Conservation (phyloP, 1,140 invertebrate species). For the Macrosteles quadrilineatus region DNA sequence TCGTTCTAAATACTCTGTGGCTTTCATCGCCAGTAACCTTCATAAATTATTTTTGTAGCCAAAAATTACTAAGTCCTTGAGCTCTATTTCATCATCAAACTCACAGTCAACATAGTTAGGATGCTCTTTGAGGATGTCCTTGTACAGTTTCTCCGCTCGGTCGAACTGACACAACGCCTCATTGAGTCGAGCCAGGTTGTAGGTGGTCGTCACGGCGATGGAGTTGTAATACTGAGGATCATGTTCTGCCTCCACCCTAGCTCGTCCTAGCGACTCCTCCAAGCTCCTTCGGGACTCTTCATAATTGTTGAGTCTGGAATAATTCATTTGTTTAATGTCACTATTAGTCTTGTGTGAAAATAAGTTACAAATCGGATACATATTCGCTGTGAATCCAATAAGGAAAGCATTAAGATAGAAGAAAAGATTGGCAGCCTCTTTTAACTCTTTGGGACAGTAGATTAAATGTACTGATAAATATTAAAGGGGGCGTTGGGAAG, state of each 20-base stretch:
- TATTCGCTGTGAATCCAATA: too few relatives aligned
- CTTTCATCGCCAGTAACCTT: too few relatives aligned
- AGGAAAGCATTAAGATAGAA: too few relatives aligned
- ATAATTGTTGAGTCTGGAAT: conserved; percentile 71
- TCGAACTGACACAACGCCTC: conserved; percentile 93
- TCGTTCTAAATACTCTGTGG: too few relatives aligned
- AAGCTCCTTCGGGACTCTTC: conserved; percentile 83
- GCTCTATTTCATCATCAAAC: conserved; percentile 46
- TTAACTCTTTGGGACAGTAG: too few relatives aligned
- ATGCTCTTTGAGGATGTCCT: conserved; percentile 95
- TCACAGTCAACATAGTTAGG: conserved; percentile 99
- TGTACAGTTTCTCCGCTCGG: conserved; percentile 96
- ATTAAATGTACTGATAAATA: too few relatives aligned
- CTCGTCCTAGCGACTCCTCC: conserved; percentile 81
- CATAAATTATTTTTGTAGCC: too few relatives aligned
- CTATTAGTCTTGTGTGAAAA: not conserved
- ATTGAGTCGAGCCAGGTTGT: conserved; percentile 92
- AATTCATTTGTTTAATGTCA: not conserved
- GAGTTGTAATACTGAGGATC: conserved; percentile 96
- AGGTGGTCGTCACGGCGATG: conserved; percentile 94
- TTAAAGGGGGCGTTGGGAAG: too few relatives aligned
- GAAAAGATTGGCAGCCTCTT: too few relatives aligned
- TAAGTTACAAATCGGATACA: too few relatives aligned
- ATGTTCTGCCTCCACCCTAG: conserved; percentile 76
- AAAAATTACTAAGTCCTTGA: too few relatives aligned